Conservation (phyloP, 2,888 invertebrate species). For the Epistrophe eligans region DNA sequence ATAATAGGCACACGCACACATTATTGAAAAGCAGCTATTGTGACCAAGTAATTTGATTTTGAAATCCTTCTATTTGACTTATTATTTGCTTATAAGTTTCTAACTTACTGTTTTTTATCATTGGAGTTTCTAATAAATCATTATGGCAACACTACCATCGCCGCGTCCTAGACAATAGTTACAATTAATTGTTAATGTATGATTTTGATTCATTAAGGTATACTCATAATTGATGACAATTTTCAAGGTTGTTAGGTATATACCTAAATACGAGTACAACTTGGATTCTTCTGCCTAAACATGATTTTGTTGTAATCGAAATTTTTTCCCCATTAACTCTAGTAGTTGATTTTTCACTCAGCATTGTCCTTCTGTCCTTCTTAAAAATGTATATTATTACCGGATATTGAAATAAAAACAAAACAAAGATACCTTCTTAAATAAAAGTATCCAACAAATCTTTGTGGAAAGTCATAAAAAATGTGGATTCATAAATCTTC, state of each 20-base stretch:
- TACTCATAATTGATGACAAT: not conserved
- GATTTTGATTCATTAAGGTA: too few relatives aligned
- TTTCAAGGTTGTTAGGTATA: not conserved
- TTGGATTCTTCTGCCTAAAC: not conserved
- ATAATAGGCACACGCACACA: too few relatives aligned
- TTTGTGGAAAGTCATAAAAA: slow-evolving; percentile 27
- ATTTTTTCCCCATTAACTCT: not conserved
- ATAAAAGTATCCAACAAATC: slow-evolving; percentile 7
- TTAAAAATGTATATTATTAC: not conserved
- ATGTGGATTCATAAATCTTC: slow-evolving; percentile 43
- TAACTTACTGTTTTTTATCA: not conserved
- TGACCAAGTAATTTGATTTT: too few relatives aligned
- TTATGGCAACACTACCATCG: not conserved
- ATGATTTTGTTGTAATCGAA: not conserved
- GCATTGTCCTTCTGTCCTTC: not conserved
- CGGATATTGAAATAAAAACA: slow-evolving; percentile 36
- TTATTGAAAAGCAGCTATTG: too few relatives aligned
- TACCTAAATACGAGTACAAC: not conserved
- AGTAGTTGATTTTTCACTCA: slow-evolving; percentile 12
- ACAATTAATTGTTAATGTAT: not conserved
- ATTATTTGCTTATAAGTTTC: too few relatives aligned
- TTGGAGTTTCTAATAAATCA: not conserved
- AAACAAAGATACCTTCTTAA: slow-evolving; percentile 8
- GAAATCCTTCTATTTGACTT: too few relatives aligned
- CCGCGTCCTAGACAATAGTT: not conserved